Percentiles rank a stretch among this genome's conserved stretches.
These are phyloP conservation scores for Aporrectodea caliginosa DNA, from an alignment of 1,140 invertebrate genomes.

Conservation along the genomic window DNA sequence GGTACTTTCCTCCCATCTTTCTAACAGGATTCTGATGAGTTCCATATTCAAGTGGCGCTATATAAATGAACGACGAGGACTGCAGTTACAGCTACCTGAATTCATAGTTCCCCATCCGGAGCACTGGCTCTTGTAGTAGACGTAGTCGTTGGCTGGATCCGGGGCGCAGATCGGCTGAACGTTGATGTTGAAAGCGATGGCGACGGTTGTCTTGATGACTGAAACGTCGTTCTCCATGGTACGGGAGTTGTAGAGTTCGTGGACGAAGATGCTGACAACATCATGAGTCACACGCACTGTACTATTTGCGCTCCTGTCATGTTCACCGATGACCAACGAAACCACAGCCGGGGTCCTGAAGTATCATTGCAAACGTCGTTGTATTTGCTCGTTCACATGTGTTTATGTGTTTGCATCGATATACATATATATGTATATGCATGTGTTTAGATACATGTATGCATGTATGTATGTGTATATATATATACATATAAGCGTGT, in stretches of 20 bases:
- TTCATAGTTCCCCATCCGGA: conserved; percentile 21
- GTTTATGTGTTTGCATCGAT: too few relatives aligned
- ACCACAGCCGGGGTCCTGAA: not conserved
- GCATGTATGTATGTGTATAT: too few relatives aligned
- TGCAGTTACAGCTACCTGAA: too few relatives aligned
- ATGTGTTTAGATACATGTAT: too few relatives aligned
- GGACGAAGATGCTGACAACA: not conserved
- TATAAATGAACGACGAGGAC: too few relatives aligned
- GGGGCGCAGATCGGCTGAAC: conserved; percentile 19
- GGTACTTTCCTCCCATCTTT: too few relatives aligned
- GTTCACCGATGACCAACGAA: not conserved
- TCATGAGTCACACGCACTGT: not conserved
- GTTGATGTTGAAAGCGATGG: not conserved
- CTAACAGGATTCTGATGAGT: too few relatives aligned
- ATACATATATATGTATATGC: too few relatives aligned
- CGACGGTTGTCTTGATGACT: not conserved
- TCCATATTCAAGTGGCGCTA: too few relatives aligned
- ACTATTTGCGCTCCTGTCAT: not conserved
- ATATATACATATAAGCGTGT: too few relatives aligned
- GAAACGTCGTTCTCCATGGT: not conserved
- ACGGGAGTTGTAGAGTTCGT: not conserved
- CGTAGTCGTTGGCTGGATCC: not conserved
- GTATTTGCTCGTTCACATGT: not conserved
- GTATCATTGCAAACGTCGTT: not conserved
- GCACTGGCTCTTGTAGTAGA: not conserved